Evolutionary conservation across 2,113 vertebrate genomes (phyloP), one percentile per base, ranked within the genome.

Genomic region (Dipodomys stephensi): DNA sequence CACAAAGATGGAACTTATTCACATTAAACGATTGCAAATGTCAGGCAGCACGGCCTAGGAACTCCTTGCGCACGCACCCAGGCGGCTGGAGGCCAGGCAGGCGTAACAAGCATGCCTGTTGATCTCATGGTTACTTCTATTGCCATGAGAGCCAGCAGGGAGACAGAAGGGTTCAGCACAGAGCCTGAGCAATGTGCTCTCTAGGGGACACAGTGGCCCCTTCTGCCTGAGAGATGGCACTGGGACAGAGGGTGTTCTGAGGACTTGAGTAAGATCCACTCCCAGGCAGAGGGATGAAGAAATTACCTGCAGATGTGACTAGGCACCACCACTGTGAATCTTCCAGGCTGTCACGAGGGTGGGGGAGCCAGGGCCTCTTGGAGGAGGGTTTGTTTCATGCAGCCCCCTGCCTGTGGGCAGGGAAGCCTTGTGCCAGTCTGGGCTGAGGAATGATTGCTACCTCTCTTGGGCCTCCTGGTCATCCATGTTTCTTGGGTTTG

Each of bases 241-340:
- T 76, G 91, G 87, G 92, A 94, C 94, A 96, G 53, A 49, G 62
- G 86, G 27, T 16, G 83, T 96, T 97, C 82, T 90, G 89, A 60
- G 95, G 83, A 91, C 95, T 87, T 76, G 79, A 90, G 84, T 30
- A 95, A 94, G 71, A 39, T 62, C 90, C 77, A 39, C 87, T 96
- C 77, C 91, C 92, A 73, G 44, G 81, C 96, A 96, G 97, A 96
- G 95, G 97, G 97, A 87, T 7, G 72, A 39, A 76, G 46, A 95
- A 97, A 97, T 93, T 95, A 96, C 96, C 97, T 97, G 96, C 95
- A 96, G 98, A 95, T 98, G 97, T 97, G 96, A 76, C 96, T 92
- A 4, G 13, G 78, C 74, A 1, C 46, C 93, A 87, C 91, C 96
- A 81, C 7, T 92, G 84, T 73, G 78, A 62, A 82, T 53, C 9